Percentiles rank a stretch among this genome's conserved stretches.
These are phyloP conservation scores for Anniella stebbinsi DNA, from an alignment of 2,797 vertebrate species.

Conservation along the genomic window DNA sequence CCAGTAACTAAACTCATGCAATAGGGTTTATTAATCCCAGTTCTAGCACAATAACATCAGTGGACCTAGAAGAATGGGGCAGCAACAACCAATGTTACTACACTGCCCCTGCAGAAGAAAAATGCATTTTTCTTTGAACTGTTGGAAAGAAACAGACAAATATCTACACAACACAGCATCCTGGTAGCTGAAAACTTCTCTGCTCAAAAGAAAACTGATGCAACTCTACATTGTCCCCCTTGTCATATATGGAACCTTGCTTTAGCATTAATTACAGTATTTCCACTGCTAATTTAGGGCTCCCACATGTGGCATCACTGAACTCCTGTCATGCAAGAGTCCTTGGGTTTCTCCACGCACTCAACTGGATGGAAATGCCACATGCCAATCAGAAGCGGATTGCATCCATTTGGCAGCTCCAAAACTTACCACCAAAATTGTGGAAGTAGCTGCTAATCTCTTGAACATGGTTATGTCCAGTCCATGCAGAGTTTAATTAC, in stretches of 20 bases:
- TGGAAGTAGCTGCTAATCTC: background rate
- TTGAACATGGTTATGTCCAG: background rate
- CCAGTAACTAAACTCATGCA: background rate
- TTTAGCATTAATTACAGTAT: background rate
- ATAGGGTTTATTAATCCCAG: background rate
- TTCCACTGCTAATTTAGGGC: background rate
- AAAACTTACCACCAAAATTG: background rate
- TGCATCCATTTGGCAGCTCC: background rate
- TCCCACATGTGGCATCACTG: background rate
- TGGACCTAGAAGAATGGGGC: background rate
- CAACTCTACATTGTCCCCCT: background rate
- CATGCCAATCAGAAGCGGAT: background rate
- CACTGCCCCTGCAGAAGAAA: background rate
- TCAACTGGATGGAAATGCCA: background rate
- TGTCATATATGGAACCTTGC: background rate
- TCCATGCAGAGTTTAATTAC: background rate
- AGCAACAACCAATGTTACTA: background rate
- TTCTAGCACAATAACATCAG: background rate
- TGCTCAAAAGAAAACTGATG: background rate
- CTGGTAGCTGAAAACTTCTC: background rate
- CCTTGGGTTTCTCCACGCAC: background rate
- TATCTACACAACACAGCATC: background rate
- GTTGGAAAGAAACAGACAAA: background rate
- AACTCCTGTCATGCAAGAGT: background rate
- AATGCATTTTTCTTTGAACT: background rate